Evolutionary conservation across 2,113 vertebrate genomes (phyloP).

Genomic region (Brachyhypopomus occidentalis): DNA sequence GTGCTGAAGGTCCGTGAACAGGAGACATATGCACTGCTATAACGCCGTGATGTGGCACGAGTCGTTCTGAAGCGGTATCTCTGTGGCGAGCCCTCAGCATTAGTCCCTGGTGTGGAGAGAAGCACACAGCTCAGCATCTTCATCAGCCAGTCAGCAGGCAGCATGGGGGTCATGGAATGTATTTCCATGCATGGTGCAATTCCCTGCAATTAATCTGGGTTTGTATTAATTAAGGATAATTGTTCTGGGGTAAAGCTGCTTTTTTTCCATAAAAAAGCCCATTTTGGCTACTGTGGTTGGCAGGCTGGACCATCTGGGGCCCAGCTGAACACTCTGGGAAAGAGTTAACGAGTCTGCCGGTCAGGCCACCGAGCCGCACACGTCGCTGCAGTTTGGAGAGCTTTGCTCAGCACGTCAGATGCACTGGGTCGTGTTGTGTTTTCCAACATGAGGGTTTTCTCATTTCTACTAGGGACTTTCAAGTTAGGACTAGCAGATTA

Average conservation of each 20-base stretch:
- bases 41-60: neutral
- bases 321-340: conserved; percentile 52
- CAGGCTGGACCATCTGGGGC: conserved; percentile 49
- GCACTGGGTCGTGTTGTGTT: neutral
- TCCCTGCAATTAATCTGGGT: conserved; percentile 47
- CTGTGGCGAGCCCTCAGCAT: neutral
- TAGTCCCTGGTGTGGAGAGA: conserved; percentile 11
- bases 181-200: conserved; percentile 50
- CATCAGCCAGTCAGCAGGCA: conserved; percentile 28
- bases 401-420: neutral
- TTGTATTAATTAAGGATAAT: conserved; percentile 62
- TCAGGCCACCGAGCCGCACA: neutral
- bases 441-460: neutral
- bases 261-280: conserved; percentile 59
- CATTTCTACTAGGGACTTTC: too few species aligned
- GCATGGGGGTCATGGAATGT: conserved; percentile 46
- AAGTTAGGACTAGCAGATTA: too few species aligned
- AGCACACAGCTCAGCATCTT: conserved; percentile 43
- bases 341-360: neutral
- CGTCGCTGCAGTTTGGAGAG: neutral
- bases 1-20: too few species aligned
- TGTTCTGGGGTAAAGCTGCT: conserved; percentile 57
- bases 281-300: conserved; percentile 52
- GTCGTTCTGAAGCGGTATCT: neutral
- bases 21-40: too few species aligned